Percentiles rank a stretch among this genome's conserved stretches.
Evolutionary conservation across 2,888 invertebrate genomes (phyloP).

Genomic region (Plagodis pulveraria): DNA sequence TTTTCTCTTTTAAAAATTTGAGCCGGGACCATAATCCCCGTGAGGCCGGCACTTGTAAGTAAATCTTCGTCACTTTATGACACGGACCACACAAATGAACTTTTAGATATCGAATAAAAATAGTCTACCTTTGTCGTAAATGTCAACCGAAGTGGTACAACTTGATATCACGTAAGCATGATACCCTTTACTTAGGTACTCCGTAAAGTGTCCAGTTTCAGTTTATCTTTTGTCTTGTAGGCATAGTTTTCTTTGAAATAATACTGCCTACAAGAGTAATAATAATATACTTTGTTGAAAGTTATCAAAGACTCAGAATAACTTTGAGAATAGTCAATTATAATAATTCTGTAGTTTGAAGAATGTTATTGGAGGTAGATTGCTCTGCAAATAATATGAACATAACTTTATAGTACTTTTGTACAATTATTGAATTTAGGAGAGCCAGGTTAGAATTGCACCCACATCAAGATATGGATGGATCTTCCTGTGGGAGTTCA

Average conservation of each 20-base stretch:
- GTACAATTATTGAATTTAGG: no score
- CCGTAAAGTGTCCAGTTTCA: conserved; percentile 29
- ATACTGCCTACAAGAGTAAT: neutral
- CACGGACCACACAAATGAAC: conserved; percentile 77
- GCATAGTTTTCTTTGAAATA: conserved; percentile 35
- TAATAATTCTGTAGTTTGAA: no score
- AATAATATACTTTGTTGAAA: no score
- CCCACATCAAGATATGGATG: no score
- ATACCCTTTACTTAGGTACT: conserved; percentile 37
- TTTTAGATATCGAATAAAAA: conserved; percentile 48
- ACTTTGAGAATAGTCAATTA: no score
- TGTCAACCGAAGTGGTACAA: conserved; percentile 23
- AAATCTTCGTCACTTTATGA: conserved; percentile 71
- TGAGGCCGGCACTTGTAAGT: conserved; percentile 69
- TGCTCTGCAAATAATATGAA: no score
- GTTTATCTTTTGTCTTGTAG: conserved; percentile 26
- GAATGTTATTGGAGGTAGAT: no score
- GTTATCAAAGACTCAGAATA: no score
- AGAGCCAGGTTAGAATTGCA: no score
- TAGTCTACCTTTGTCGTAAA: conserved; percentile 23
- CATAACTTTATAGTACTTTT: no score
- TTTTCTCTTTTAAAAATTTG: conserved; percentile 79
- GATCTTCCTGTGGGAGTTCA: no score
- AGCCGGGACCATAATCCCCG: conserved; percentile 79
- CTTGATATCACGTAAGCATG: conserved; percentile 17